Evolutionary conservation across 2,113 vertebrate species (phyloP).

Genomic region (Pavo muticus): DNA sequence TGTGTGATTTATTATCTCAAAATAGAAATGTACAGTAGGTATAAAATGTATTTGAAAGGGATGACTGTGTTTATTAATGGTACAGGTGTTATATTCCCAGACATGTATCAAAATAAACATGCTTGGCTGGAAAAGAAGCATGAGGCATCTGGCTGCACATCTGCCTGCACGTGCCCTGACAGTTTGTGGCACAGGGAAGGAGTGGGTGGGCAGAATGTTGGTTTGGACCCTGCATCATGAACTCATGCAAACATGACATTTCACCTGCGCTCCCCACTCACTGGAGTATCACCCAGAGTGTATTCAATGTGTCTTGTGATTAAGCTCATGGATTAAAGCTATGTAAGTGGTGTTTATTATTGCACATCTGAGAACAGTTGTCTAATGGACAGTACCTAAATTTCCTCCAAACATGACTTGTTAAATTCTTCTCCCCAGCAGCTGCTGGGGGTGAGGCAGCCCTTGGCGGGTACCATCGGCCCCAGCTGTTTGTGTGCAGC

Average conservation of each 20-base stretch:
- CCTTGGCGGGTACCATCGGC: neutral
- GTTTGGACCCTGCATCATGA: neutral
- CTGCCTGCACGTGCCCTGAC: neutral
- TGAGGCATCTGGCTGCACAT: neutral
- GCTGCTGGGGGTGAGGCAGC: neutral
- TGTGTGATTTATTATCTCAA: conserved; percentile 55
- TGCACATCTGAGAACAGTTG: conserved; percentile 27
- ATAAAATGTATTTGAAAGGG: conserved; percentile 43
- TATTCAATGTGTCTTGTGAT: neutral
- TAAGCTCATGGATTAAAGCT: neutral
- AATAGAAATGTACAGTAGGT: conserved; percentile 35
- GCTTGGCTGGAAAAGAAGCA: conserved; percentile 20
- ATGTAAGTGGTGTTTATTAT: neutral
- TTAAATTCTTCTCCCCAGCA: neutral
- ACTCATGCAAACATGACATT: neutral
- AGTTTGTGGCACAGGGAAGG: neutral
- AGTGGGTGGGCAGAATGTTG: neutral
- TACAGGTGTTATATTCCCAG: conserved; percentile 23
- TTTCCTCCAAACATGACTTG: neutral
- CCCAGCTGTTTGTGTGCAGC: accelerated
- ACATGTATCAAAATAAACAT: conserved; percentile 53
- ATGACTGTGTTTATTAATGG: conserved; percentile 38
- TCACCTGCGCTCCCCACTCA: neutral
- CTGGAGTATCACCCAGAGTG: neutral
- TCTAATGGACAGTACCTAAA: neutral